Evolutionary conservation across 2,113 vertebrate genomes (phyloP), one percentile per base, ranked within the genome.

Genomic region (Zapus hudsonius): DNA sequence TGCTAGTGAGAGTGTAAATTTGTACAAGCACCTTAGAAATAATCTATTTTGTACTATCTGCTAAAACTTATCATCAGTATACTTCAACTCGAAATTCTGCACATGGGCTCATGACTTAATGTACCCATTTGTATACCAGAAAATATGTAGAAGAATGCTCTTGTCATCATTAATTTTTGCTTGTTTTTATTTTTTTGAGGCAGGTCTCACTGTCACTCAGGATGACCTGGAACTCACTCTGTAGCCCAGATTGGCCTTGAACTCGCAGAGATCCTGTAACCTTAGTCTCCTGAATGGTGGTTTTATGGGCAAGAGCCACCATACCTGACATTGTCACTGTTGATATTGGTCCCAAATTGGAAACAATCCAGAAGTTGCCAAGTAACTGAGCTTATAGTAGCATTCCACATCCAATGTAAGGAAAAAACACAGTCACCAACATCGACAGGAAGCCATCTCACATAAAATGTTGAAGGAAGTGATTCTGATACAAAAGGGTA

Each of bases 51-150:
- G 25, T 15, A 64, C 82, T 85, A 38, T 79, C 69, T 94, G 23
- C 25, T 47, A 90, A 92, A 42, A 63, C 67, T 79, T 85, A 59
- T 52, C 33, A 27, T 69, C 44, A 59, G 36, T 52, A 55, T 85
- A 79, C 38, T 93, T 86, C 25, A 33, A 80, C 67, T 64, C 33
- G 72, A 80, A 84, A 94, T 91, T 87, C 70, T 85, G 86, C 6
- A 84, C 38, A 76, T 72, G 79, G 55, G 25, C 84, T 90, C 93
- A 69, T 90, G 42, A n/a, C 61, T 40, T 81, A 69, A 92, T 74
- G 29, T 36, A 75, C 73, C 27, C 0, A 44, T 81, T 44, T 33
- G 15, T 16, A 59, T 8, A 38, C 31, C 13, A 84, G 74, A 90
- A 93, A 80, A 90, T 81, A 81, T 63, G 36, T 31, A 74, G 78